Conservation (phyloP, 2,888 invertebrate species). For the Sceliomorpha sp. region DNA sequence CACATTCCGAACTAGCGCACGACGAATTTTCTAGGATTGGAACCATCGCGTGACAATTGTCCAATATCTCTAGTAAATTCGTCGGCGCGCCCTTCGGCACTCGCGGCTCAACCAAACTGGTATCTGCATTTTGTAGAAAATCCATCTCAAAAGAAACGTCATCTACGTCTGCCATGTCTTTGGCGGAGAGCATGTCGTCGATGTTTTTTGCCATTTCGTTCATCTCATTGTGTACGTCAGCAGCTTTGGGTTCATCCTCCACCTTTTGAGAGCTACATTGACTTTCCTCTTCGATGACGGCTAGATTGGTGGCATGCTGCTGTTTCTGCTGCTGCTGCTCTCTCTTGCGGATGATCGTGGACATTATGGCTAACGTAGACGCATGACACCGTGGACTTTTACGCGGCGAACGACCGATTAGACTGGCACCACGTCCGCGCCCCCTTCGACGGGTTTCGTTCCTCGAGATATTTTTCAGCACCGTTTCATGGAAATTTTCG, state of each 20-base stretch:
- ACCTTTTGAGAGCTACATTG: constrained; percentile 11
- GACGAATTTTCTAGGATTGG: constrained; percentile 72
- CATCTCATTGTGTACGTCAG: constrained; percentile 71
- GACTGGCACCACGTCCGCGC: constrained; percentile 52
- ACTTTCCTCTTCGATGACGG: constrained; percentile 60
- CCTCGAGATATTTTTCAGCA: constrained; percentile 59
- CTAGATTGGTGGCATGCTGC: constrained; percentile 42
- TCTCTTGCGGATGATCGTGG: constrained; percentile 76
- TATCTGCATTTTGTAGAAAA: constrained; percentile 34
- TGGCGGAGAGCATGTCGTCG: constrained; percentile 79
- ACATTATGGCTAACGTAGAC: constrained; percentile 90
- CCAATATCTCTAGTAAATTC: constrained; percentile 74
- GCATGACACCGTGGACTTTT: constrained; percentile 94
- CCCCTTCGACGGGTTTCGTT: constrained; percentile 56
- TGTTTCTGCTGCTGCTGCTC: constrained; percentile 67
- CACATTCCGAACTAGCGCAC: constrained; percentile 77
- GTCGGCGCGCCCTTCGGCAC: constrained; percentile 70
- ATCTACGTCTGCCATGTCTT: constrained; percentile 80
- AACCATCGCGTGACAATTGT: constrained; percentile 71
- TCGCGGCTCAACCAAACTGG: constrained; percentile 44
- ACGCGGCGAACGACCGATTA: constrained; percentile 84
- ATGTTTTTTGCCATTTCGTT: constrained; percentile 78
- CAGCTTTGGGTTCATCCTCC: constrained; percentile 58
- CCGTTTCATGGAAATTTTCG: constrained; percentile 78
- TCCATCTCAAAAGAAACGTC: constrained; percentile 81